Percentiles rank a stretch among this genome's conserved stretches.
phyloP scores from a whole-genome alignment of 92 coral and sea anemone species.

The Pocillopora grandis region DNA sequence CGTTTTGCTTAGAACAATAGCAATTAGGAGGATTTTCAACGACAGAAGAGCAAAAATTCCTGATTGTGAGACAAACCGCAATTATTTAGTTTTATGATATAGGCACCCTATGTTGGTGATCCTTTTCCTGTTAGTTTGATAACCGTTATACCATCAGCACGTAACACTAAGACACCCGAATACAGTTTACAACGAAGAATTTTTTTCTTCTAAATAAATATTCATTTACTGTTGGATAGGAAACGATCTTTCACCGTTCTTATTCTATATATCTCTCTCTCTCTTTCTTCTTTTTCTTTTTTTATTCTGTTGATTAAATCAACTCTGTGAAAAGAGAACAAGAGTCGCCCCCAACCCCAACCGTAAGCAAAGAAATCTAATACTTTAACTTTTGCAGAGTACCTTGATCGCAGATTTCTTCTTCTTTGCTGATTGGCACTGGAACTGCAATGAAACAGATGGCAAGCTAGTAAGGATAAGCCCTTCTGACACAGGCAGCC shows the following conservation, averaged over 20 bases:
- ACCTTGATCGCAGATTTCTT: constrained; percentile 37
- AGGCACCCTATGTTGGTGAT: background rate
- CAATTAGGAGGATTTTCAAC: background rate
- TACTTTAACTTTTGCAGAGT: background rate
- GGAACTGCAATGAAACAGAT: constrained; percentile 39
- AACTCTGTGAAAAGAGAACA: too few relatives aligned
- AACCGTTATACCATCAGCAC: background rate
- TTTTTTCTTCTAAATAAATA: too few relatives aligned
- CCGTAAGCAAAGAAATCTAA: too few relatives aligned
- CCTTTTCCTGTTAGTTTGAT: background rate
- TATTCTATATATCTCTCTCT: too few relatives aligned
- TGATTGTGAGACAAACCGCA: constrained; percentile 16
- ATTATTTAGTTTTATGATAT: background rate
- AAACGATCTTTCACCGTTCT: too few relatives aligned
- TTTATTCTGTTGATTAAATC: too few relatives aligned
- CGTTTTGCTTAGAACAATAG: constrained; percentile 24
- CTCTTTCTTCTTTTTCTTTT: too few relatives aligned
- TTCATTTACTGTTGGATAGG: too few relatives aligned
- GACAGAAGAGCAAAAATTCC: background rate
- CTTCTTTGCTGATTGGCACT: constrained; percentile 6
- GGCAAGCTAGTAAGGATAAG: background rate
- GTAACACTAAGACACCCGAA: background rate
- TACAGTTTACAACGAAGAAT: background rate
- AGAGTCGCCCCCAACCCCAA: too few relatives aligned
- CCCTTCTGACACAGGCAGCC: too few relatives aligned